These are phyloP conservation scores for Phaedon cochleariae DNA, from an alignment of 2,888 invertebrate genomes.

Conservation along the genomic window DNA sequence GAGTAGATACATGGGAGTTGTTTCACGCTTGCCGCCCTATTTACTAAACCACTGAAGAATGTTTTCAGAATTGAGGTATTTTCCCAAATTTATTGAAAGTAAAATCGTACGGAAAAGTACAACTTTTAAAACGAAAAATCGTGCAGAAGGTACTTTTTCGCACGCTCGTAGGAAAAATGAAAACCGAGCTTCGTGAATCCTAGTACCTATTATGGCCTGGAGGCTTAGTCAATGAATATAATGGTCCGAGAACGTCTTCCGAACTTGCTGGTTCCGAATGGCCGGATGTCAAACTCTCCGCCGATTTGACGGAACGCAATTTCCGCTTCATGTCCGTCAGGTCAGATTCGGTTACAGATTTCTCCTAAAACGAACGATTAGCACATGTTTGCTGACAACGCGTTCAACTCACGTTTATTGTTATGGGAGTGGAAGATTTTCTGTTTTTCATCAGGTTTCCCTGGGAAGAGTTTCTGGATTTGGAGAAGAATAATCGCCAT, in stretches of 20 bases:
- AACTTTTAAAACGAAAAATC: too few species aligned
- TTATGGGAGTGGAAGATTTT: slow-evolving; percentile 65
- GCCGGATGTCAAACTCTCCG: slow-evolving; percentile 70
- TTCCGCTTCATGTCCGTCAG: slow-evolving; percentile 62
- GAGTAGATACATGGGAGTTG: too few species aligned
- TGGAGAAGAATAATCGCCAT: slow-evolving; percentile 81
- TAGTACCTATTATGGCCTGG: slow-evolving; percentile 65
- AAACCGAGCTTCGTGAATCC: not conserved
- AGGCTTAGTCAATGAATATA: slow-evolving; percentile 61
- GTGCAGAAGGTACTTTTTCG: too few species aligned
- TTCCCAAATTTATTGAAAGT: too few species aligned
- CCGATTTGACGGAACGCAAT: slow-evolving; percentile 74
- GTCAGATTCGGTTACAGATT: slow-evolving; percentile 60
- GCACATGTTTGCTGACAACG: too few species aligned
- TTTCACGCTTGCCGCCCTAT: too few species aligned
- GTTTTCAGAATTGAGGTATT: too few species aligned
- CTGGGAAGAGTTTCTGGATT: slow-evolving; percentile 63
- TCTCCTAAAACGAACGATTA: slow-evolving; percentile 59
- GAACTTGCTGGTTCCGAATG: slow-evolving; percentile 58
- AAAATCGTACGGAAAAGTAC: too few species aligned
- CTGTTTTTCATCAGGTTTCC: slow-evolving; percentile 59
- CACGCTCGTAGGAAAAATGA: too few species aligned
- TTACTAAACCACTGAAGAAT: too few species aligned
- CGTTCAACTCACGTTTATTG: slow-evolving; percentile 45
- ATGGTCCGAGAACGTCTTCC: slow-evolving; percentile 62